Conservation (phyloP, 1,140 invertebrate genomes). For the Drosophila trapezifrons region DNA sequence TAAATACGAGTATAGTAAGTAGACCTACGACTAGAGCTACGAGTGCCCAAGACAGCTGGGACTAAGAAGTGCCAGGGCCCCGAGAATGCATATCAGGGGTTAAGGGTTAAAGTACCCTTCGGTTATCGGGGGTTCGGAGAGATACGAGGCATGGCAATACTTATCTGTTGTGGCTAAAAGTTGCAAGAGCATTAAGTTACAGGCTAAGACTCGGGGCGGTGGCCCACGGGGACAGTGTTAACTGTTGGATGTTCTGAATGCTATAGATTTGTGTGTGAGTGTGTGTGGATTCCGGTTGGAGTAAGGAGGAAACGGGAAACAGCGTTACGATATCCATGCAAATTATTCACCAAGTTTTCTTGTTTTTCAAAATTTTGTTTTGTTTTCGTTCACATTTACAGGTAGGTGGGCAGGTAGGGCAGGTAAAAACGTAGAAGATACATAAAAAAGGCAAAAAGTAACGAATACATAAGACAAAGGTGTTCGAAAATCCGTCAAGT, state of each 20-base stretch:
- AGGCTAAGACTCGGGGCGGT: conserved; percentile 7
- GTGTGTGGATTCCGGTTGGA: conserved; percentile 44
- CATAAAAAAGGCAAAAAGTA: conserved; percentile 33
- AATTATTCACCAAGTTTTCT: conserved; percentile 80
- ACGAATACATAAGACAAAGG: conserved; percentile 52
- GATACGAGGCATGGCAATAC: conserved; percentile 52
- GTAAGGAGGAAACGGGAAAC: conserved; percentile 72
- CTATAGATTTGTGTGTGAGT: conserved; percentile 14
- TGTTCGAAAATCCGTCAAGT: conserved; percentile 33
- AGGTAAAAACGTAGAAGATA: conserved; percentile 43
- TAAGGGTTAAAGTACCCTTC: conserved; percentile 13
- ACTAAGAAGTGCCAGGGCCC: not conserved
- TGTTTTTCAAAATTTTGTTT: conserved; percentile 38
- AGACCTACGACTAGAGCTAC: conserved; percentile 41
- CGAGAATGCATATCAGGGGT: conserved; percentile 12
- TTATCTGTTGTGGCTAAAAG: conserved; percentile 70
- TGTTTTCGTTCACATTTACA: conserved; percentile 68
- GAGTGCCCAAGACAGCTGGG: conserved; percentile 34
- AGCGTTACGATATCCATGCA: conserved; percentile 84
- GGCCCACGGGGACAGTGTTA: conserved; percentile 26
- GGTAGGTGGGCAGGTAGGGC: conserved; percentile 19
- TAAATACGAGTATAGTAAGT: conserved; percentile 34
- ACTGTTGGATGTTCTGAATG: conserved; percentile 37
- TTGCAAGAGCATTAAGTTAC: conserved; percentile 47
- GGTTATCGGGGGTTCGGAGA: conserved; percentile 15